Evolutionary conservation across 2,113 vertebrate genomes (phyloP).

Genomic region (Argyrosomus japonicus): DNA sequence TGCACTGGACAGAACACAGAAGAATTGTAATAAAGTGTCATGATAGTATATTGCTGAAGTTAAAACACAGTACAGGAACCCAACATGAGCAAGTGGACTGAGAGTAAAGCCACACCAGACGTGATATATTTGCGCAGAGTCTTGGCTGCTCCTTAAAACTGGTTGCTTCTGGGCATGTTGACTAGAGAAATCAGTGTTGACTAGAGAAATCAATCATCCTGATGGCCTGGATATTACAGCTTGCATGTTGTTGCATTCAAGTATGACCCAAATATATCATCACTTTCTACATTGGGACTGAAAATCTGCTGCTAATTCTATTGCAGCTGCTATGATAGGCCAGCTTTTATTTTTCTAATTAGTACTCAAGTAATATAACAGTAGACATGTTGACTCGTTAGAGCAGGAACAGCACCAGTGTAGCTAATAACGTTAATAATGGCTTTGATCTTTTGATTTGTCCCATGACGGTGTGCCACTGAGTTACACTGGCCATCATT

Average conservation of each 20-base stretch:
- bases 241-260: slow-evolving; percentile 44
- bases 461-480: not conserved
- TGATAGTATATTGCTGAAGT: slow-evolving; percentile 43
- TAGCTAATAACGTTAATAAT: not conserved
- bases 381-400: not conserved
- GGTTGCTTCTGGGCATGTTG: slow-evolving; percentile 37
- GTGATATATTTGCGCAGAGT: slow-evolving; percentile 37
- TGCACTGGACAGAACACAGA: slow-evolving; percentile 16
- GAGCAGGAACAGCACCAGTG: not conserved
- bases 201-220: slow-evolving; percentile 57
- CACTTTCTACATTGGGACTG: not conserved
- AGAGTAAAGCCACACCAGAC: slow-evolving; percentile 22
- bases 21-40: slow-evolving; percentile 31
- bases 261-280: slow-evolving; percentile 50
- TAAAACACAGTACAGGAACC: slow-evolving; percentile 32
- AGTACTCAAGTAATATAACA: not conserved
- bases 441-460: not conserved
- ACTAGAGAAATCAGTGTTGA: slow-evolving; percentile 30
- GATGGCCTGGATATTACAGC: slow-evolving; percentile 43
- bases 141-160: slow-evolving; percentile 45
- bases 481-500: not conserved
- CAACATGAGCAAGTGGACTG: slow-evolving; percentile 37
- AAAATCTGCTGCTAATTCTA: slow-evolving; percentile 9
- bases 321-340: not conserved
- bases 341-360: not conserved